Conservation (phyloP, 2,797 vertebrate species). For the Coranthus polyacanthus region DNA sequence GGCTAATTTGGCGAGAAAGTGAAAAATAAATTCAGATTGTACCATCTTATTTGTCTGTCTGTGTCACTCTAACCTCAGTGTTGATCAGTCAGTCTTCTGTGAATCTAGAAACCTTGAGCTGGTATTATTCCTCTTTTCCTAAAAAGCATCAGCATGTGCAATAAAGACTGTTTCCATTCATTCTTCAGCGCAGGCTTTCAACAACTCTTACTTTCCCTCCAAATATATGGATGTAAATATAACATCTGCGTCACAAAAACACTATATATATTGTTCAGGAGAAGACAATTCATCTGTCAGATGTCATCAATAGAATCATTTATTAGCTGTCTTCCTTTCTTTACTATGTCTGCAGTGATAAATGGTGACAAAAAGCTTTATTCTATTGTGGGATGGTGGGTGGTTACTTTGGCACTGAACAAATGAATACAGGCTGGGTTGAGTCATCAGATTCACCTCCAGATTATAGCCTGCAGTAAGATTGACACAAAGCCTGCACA, state of each 20-base stretch:
- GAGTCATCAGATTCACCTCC: constrained; percentile 78
- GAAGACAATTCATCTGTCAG: constrained; percentile 58
- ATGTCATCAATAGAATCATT: constrained; percentile 58
- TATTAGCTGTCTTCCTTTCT: constrained; percentile 57
- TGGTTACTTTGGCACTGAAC: constrained; percentile 66
- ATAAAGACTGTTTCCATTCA: constrained; percentile 23
- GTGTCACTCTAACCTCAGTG: constrained; percentile 17
- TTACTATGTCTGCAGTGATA: constrained; percentile 69
- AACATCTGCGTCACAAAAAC: constrained; percentile 52
- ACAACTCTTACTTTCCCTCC: constrained; percentile 18
- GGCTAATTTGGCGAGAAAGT: constrained; percentile 40
- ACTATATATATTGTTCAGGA: constrained; percentile 31
- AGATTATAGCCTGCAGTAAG: constrained; percentile 73
- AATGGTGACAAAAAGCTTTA: constrained; percentile 68
- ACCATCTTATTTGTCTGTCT: constrained; percentile 33
- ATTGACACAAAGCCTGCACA: constrained; percentile 72
- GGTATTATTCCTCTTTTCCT: constrained; percentile 8
- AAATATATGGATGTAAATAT: constrained; percentile 43
- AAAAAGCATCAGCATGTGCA: neutral
- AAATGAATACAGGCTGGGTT: constrained; percentile 67
- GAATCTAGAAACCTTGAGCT: constrained; percentile 10
- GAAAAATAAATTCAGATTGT: constrained; percentile 10
- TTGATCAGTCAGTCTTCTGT: too few species aligned
- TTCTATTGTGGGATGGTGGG: constrained; percentile 68
- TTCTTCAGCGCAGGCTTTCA: too few species aligned